Percentiles rank a stretch among this genome's conserved stretches.
phyloP scores from a whole-genome alignment of 2,797 vertebrate species.

The Champsocephalus esox region DNA sequence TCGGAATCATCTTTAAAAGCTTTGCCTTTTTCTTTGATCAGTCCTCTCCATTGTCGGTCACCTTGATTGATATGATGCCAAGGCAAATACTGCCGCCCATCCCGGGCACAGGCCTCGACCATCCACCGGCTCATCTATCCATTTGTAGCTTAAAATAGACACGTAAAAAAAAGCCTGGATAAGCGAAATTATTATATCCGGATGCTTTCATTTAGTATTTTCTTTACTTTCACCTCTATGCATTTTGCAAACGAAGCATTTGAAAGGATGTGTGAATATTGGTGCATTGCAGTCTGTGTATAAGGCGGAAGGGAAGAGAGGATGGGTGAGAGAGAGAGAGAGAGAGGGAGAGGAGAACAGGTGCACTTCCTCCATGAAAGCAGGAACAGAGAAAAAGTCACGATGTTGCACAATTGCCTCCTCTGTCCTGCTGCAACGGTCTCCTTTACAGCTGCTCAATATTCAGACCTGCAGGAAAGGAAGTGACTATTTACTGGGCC shows the following conservation, averaged over 20 bases:
- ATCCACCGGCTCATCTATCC: conserved; percentile 16
- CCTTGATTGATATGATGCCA: conserved; percentile 63
- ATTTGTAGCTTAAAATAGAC: conserved; percentile 6
- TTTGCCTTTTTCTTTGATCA: neutral
- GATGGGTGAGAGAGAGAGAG: conserved; percentile 6
- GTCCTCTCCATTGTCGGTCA: conserved; percentile 46
- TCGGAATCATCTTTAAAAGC: neutral
- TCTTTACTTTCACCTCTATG: neutral
- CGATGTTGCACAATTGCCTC: conserved; percentile 40
- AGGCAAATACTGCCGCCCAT: conserved; percentile 18
- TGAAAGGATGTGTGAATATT: conserved; percentile 54
- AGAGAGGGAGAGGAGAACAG: conserved; percentile 38
- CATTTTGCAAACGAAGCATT: neutral
- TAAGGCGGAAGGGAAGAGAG: conserved; percentile 52
- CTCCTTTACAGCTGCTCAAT: conserved; percentile 39
- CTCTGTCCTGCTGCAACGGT: conserved; percentile 38
- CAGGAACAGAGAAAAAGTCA: conserved; percentile 52
- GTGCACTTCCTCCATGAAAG: conserved; percentile 54
- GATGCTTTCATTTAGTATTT: neutral
- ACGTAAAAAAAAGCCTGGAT: fast-evolving
- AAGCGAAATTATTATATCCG: fast-evolving
- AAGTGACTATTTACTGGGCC: neutral
- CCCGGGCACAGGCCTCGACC: conserved; percentile 52
- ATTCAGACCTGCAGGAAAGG: neutral
- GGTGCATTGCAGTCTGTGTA: conserved; percentile 86